Conservation (phyloP, 2,797 vertebrate species). For the Nothura maculosa region DNA sequence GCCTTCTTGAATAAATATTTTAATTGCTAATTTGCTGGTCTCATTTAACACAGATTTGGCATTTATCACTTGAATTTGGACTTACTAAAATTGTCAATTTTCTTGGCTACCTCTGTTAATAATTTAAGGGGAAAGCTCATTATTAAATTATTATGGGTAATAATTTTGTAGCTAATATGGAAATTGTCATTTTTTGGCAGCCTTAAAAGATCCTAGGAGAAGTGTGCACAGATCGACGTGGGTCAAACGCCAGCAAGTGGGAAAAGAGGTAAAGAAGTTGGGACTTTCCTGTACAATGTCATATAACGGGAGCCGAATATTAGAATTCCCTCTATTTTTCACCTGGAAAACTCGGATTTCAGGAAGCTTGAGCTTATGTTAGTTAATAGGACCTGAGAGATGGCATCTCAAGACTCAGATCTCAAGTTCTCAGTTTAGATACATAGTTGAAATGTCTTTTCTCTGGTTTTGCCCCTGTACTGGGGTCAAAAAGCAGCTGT, state of each 20-base stretch:
- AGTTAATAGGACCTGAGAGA: not conserved
- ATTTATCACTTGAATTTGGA: constrained; percentile 67
- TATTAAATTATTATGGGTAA: constrained; percentile 67
- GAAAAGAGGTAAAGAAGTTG: not conserved
- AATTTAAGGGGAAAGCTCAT: constrained; percentile 74
- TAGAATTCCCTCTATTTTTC: not conserved
- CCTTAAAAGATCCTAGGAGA: constrained; percentile 14
- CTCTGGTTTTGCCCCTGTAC: not conserved
- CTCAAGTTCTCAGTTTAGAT: too few species aligned
- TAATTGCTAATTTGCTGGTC: constrained; percentile 75
- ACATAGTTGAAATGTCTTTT: too few species aligned
- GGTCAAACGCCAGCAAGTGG: not conserved
- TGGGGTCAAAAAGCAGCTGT: not conserved
- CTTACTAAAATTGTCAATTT: constrained; percentile 61
- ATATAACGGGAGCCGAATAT: not conserved
- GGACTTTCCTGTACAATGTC: not conserved
- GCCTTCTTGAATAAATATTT: constrained; percentile 72
- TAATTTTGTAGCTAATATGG: constrained; percentile 64
- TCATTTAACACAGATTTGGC: constrained; percentile 71
- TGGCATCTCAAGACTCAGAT: not conserved
- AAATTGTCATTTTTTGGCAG: constrained; percentile 47
- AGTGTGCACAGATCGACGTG: not conserved
- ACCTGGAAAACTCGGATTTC: not conserved
- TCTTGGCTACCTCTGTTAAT: constrained; percentile 70
- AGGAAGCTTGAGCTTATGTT: not conserved